Conservation (phyloP, 1,140 invertebrate species). For the Venturia canescens region DNA sequence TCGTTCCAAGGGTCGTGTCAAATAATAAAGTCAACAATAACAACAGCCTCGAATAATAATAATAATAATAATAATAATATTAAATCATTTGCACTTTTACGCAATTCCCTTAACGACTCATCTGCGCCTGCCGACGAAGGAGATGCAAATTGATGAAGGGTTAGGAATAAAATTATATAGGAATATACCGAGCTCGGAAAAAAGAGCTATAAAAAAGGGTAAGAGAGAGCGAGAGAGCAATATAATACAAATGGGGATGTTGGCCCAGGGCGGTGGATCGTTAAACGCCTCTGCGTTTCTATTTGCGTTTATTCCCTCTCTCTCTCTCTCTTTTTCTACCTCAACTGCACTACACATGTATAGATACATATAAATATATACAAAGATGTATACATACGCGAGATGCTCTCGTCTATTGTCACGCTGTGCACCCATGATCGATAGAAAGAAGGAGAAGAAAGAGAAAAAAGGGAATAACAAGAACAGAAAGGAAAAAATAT, state of each 20-base stretch:
- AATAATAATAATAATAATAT: conserved; percentile 25
- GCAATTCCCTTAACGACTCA: conserved; percentile 21
- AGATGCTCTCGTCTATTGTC: conserved; percentile 31
- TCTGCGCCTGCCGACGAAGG: conserved; percentile 11
- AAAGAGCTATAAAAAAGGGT: background rate
- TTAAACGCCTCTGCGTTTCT: conserved; percentile 55
- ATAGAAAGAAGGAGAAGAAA: conserved; percentile 21
- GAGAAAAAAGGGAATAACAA: conserved; percentile 4
- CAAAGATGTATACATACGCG: background rate
- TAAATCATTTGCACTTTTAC: background rate
- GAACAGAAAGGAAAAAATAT: background rate
- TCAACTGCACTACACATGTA: conserved; percentile 4
- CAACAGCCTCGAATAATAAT: background rate
- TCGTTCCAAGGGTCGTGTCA: too few species aligned
- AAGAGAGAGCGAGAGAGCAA: conserved; percentile 5
- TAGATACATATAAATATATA: background rate
- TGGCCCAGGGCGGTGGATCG: conserved; percentile 45
- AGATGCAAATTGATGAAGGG: conserved; percentile 18
- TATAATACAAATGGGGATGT: conserved; percentile 19
- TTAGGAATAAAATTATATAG: conserved; percentile 25
- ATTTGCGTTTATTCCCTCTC: background rate
- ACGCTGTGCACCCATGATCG: conserved; percentile 18
- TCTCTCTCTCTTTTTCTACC: background rate
- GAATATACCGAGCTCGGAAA: conserved; percentile 11
- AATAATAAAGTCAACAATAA: background rate